These are phyloP conservation scores for Pelodytes ibericus DNA, from an alignment of 2,797 vertebrate genomes.

Conservation along the genomic window DNA sequence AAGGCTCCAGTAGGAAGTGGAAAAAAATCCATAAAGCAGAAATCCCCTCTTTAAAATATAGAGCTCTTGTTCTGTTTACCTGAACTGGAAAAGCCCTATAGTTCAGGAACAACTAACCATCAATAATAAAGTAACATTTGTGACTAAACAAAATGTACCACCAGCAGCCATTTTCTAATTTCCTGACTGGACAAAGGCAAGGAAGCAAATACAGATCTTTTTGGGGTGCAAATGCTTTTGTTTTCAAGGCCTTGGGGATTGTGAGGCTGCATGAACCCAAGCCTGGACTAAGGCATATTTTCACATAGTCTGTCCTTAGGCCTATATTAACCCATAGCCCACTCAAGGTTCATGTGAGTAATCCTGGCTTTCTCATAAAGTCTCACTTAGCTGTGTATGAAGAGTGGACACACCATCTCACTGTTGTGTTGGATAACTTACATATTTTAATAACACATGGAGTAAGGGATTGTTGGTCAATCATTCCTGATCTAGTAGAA, in stretches of 20 bases:
- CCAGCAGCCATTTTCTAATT: not conserved
- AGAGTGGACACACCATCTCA: too few relatives aligned
- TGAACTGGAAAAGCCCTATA: not conserved
- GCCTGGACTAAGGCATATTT: too few relatives aligned
- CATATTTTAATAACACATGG: not conserved
- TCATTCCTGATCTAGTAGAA: slow-evolving; percentile 1
- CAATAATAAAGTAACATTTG: slow-evolving; percentile 1
- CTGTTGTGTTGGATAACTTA: too few relatives aligned
- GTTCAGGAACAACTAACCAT: slow-evolving; percentile 24
- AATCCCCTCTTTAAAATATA: slow-evolving; percentile 51
- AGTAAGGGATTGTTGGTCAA: not conserved
- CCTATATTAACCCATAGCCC: too few relatives aligned
- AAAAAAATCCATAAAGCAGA: slow-evolving; percentile 29
- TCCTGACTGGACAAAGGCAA: slow-evolving; percentile 1
- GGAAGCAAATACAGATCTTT: too few relatives aligned
- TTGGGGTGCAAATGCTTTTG: too few relatives aligned
- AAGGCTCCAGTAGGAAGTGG: slow-evolving; percentile 59
- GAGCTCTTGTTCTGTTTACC: slow-evolving; percentile 8
- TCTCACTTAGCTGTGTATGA: too few relatives aligned
- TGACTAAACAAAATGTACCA: not conserved
- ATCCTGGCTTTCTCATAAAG: too few relatives aligned
- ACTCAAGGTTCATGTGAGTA: too few relatives aligned
- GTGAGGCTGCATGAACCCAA: too few relatives aligned
- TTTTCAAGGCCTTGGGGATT: too few relatives aligned
- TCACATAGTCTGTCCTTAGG: too few relatives aligned